Percentiles rank a stretch among this genome's conserved stretches.
phyloP scores from a whole-genome alignment of 2,888 invertebrate species.

The Ectobius pallidus region DNA sequence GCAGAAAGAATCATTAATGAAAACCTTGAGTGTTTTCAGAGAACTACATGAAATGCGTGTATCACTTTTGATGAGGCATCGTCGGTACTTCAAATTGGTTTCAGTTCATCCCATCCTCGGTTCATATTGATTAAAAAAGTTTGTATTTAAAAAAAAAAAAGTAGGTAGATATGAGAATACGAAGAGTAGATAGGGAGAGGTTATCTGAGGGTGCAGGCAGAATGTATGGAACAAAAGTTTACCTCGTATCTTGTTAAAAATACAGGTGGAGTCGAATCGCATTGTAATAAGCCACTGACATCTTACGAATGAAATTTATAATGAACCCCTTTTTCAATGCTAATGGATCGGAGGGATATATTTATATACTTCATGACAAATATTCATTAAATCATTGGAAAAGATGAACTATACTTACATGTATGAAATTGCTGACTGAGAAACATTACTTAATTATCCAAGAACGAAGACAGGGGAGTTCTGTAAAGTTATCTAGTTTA shows the following conservation, averaged over 20 bases:
- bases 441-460: no score
- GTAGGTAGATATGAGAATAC: slow-evolving; percentile 27
- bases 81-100: slow-evolving; percentile 30
- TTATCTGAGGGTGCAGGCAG: slow-evolving; percentile 4
- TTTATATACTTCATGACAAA: no score
- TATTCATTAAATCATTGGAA: no score
- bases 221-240: slow-evolving; percentile 25
- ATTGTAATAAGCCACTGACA: slow-evolving; percentile 4
- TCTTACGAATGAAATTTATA: no score
- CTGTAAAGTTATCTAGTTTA: no score
- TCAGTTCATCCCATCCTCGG: slow-evolving; percentile 36
- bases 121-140: slow-evolving; percentile 41
- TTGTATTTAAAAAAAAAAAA: slow-evolving; percentile 27
- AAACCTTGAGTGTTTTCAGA: no score
- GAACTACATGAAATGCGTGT: not conserved
- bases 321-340: no score
- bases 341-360: no score
- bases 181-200: not conserved
- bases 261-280: slow-evolving; percentile 1
- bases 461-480: no score
- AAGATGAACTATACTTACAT: no score
- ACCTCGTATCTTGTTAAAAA: slow-evolving; percentile 29
- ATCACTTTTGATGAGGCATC: slow-evolving; percentile 16
- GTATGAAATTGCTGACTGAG: no score
- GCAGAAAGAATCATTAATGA: no score